Conservation (phyloP, 1,140 invertebrate genomes). For the Diplogasteroides magnus region DNA sequence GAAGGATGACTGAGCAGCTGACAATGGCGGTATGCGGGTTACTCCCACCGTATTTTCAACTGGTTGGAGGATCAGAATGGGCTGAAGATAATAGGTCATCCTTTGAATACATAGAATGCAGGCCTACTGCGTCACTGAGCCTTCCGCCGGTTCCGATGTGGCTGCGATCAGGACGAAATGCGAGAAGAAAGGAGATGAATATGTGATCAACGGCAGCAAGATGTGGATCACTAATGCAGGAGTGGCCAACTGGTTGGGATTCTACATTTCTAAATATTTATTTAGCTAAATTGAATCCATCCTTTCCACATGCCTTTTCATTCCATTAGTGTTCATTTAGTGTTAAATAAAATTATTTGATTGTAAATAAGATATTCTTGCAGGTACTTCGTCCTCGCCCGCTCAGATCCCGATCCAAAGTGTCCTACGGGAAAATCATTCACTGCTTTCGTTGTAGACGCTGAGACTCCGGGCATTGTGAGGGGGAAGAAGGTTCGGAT, state of each 20-base stretch:
- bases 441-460: constrained; percentile 87
- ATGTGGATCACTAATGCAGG: constrained; percentile 98
- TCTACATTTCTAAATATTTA: too few relatives aligned
- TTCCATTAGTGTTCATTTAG: constrained; percentile 59
- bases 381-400: constrained; percentile 72
- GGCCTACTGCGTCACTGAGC: constrained; percentile 83
- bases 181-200: constrained; percentile 76
- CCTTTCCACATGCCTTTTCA: background rate
- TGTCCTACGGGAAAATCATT: constrained; percentile 78
- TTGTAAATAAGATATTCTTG: too few relatives aligned
- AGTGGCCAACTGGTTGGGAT: constrained; percentile 77
- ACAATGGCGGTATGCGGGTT: background rate
- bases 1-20: background rate
- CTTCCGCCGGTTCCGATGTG: constrained; percentile 69
- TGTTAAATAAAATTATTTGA: too few relatives aligned
- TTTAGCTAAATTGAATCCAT: too few relatives aligned
- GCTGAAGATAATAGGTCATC: too few relatives aligned
- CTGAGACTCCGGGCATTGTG: constrained; percentile 59
- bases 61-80: too few relatives aligned
- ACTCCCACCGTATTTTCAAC: too few relatives aligned
- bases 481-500: constrained; percentile 6
- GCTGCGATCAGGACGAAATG: constrained; percentile 74
- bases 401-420: constrained; percentile 84
- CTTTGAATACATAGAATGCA: background rate
- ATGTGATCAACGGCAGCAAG: constrained; percentile 87